Evolutionary conservation across 2,113 vertebrate species (phyloP), one percentile per base, ranked within the genome.

Genomic region (Penelope pileata): DNA sequence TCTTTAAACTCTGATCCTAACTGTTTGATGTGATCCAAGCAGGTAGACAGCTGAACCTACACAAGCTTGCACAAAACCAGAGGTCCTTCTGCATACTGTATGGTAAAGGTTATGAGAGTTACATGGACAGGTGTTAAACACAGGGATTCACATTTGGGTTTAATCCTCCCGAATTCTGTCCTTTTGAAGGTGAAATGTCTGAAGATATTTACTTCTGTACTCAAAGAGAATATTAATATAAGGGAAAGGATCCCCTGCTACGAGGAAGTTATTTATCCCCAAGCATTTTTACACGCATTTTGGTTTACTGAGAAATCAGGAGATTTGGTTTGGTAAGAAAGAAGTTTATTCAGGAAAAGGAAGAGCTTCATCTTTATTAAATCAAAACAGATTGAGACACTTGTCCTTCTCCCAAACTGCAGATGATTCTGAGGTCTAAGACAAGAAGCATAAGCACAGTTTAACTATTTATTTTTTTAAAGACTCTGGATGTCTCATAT

Each of bases 401-500:
- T 96, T 97, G 59, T 59, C 47, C 54, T 72, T 91, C 74, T 93
- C 89, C 22, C 77, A 90, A 83, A 83, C 63, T 85, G 74, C 42
- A 94, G 74, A 95, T 54, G 47, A 82, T 95, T 83, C 83, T 21
- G 62, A 93, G 60, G 62, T 6, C 24, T 45, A 86, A 77, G 73
- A 92, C 91, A 93, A 95, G 93, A 93, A 93, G 88, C 67, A 90
- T 82, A 91, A 93, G 74, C 60, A 88, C 38, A 68, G 90, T 82
- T 94, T 88, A 94, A 91, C 73, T 70, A 17, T 68, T 16, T 1
- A 22, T 47, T 21, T 76, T 34, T 87, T 90, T 42, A 56, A 95
- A 93, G 80, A 74, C 59, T 96, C 87, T 95, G 96, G 53, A 63
- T 80, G 77, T 94, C 93, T 97, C 96, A 75, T 93, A 68, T 97